These are phyloP conservation scores for Dryobota labecula DNA, from an alignment of 2,888 invertebrate genomes.

Conservation along the genomic window DNA sequence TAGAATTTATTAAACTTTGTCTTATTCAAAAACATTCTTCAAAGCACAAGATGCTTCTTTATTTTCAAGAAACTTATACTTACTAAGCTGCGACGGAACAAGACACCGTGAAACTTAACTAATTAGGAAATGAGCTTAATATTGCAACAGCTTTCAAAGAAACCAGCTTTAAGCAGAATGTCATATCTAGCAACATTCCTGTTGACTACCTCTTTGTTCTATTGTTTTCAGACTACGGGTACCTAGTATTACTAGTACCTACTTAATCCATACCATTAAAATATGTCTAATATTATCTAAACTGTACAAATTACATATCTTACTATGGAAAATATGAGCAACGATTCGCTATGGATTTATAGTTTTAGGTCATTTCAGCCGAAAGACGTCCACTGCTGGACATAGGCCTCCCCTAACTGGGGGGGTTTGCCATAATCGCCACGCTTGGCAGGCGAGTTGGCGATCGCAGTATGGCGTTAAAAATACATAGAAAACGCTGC, in stretches of 20 bases:
- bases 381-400: too few relatives aligned
- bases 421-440: too few relatives aligned
- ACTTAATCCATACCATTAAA: too few relatives aligned
- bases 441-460: too few relatives aligned
- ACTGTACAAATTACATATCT: too few relatives aligned
- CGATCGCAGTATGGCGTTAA: too few relatives aligned
- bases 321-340: too few relatives aligned
- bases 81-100: not conserved
- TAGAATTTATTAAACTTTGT: not conserved
- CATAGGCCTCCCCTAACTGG: too few relatives aligned
- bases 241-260: slow-evolving; percentile 9
- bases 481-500: too few relatives aligned
- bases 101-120: slow-evolving; percentile 16
- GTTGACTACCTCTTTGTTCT: slow-evolving; percentile 33
- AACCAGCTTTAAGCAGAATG: not conserved
- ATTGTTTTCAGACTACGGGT: slow-evolving; percentile 37
- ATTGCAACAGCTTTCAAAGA: not conserved
- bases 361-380: too few relatives aligned
- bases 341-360: too few relatives aligned
- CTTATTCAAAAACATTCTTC: not conserved
- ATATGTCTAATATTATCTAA: not conserved
- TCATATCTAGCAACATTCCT: slow-evolving; percentile 30
- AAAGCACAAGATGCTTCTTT: not conserved
- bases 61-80: not conserved
- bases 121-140: slow-evolving; percentile 6